Base-by-base conservation (phyloP, 2,113 vertebrate genomes). In the Ptyas mucosa region DNA sequence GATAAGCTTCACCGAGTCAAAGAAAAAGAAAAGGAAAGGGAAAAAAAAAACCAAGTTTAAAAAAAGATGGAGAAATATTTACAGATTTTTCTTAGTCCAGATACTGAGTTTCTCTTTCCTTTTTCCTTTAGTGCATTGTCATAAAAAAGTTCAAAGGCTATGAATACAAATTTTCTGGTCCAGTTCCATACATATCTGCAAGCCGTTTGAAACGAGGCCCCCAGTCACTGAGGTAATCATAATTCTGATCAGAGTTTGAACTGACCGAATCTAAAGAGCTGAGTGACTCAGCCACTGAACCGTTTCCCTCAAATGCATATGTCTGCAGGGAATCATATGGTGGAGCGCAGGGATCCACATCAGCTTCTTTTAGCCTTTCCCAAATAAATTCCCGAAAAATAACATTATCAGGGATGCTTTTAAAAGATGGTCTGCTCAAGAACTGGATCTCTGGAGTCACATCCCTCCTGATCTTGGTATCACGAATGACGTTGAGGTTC, bases 291-390 rank as follows among this genome's bases (percentile, higher is more conserved):
- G 99, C 99, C 46, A 99, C 98, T 0, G 99, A 99, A 93, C 99
- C 99, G 0, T 97, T 99, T 2, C 99, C 99, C 93, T 99, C 99
- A 81, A 99, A 99, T 0, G 99, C 99, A 0, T 99, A 99, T 0
- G 99, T 99, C 98, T 99, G 99, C 97, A 99, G 95, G 29, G 99
- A 99, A 93, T 99, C 99, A 0, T 99, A 99, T 0, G 99, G 99
- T 0, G 99, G 99, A 0, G 99, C 99, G 0, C 98, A 98, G 0
- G 99, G 98, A 90, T 99, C 99, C 75, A 98, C 97, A 0, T 99
- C 99, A 0, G 99, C 99, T 86, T 99, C 99, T 85, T 99, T 99
- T 93, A 99, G 98, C 92, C 99, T 98, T 64, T 99, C 99, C 99
- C 99, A 99, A 58, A 99, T 99, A 94, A 99, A 99, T 94, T 99